phyloP scores from a whole-genome alignment of 2,888 invertebrate species.

The Boloria euphrosyne region DNA sequence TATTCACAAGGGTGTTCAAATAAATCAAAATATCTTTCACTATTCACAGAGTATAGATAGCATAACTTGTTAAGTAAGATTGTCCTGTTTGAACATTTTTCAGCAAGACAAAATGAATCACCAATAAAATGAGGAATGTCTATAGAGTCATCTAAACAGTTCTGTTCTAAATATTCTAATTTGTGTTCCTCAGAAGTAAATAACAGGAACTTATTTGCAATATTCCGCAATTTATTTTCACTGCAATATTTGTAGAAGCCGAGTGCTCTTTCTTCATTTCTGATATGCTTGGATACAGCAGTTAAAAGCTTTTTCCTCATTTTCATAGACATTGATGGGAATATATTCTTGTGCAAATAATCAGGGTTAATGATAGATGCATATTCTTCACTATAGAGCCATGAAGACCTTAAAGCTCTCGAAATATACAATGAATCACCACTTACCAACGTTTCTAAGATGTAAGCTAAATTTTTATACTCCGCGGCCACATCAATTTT shows the following conservation, averaged over 20 bases:
- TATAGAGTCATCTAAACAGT: slow-evolving; percentile 23
- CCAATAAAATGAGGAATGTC: slow-evolving; percentile 50
- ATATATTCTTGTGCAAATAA: slow-evolving; percentile 55
- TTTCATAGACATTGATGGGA: slow-evolving; percentile 62
- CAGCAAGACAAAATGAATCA: slow-evolving; percentile 50
- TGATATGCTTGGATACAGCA: slow-evolving; percentile 49
- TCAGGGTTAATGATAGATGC: slow-evolving; percentile 52
- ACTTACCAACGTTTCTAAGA: slow-evolving; percentile 56
- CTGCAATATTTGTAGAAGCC: slow-evolving; percentile 57
- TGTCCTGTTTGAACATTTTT: slow-evolving; percentile 38
- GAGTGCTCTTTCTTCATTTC: slow-evolving; percentile 47
- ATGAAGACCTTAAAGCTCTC: slow-evolving; percentile 57
- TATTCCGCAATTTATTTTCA: slow-evolving; percentile 43
- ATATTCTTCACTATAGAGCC: slow-evolving; percentile 55
- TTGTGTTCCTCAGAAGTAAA: slow-evolving; percentile 54
- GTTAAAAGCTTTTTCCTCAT: slow-evolving; percentile 59
- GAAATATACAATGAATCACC: slow-evolving; percentile 60
- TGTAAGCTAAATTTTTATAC: slow-evolving; percentile 55
- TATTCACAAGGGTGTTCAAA: slow-evolving; percentile 47
- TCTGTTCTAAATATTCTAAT: slow-evolving; percentile 45
- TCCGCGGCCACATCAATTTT: slow-evolving; percentile 65
- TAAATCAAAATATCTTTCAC: slow-evolving; percentile 53
- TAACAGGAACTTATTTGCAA: slow-evolving; percentile 57
- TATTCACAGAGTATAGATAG: slow-evolving; percentile 48
- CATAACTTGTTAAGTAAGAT: slow-evolving; percentile 34